Conservation (phyloP, 2,888 invertebrate genomes). For the Phyllotreta cruciferae region DNA sequence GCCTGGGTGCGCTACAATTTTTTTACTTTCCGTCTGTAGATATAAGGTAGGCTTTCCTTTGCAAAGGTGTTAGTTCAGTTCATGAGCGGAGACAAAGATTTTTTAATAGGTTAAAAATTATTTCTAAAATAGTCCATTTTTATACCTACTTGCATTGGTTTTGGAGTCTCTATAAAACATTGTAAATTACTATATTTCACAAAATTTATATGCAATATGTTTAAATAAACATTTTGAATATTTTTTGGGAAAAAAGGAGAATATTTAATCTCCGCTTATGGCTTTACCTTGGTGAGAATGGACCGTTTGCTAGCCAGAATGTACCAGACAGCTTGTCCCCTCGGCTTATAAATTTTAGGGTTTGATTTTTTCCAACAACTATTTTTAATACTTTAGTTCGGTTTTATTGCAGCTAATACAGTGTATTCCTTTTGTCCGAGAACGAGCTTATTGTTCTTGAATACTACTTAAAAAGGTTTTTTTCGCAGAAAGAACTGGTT, state of each 20-base stretch:
- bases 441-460: constrained; percentile 52
- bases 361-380: constrained; percentile 55
- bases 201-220: too few species aligned
- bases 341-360: constrained; percentile 54
- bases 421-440: constrained; percentile 51
- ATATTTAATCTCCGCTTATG: constrained; percentile 19
- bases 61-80: constrained; percentile 34
- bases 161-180: too few species aligned
- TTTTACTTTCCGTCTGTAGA: constrained; percentile 46
- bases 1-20: constrained; percentile 46
- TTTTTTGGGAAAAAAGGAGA: too few species aligned
- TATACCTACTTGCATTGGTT: too few species aligned
- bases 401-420: constrained; percentile 50
- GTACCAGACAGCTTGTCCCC: constrained; percentile 57
- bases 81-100: constrained; percentile 28
- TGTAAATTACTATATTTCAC: too few species aligned
- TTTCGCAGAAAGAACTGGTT: constrained; percentile 42
- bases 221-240: too few species aligned
- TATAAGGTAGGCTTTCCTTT: constrained; percentile 47
- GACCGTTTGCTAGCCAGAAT: constrained; percentile 38
- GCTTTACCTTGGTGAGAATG: constrained; percentile 54
- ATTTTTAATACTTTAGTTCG: constrained; percentile 53
- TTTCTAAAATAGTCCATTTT: too few species aligned
- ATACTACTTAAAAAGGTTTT: constrained; percentile 38
- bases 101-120: not conserved